These are phyloP conservation scores for Phrynocephalus versicolor DNA, from an alignment of 2,113 vertebrate species.

Conservation along the genomic window DNA sequence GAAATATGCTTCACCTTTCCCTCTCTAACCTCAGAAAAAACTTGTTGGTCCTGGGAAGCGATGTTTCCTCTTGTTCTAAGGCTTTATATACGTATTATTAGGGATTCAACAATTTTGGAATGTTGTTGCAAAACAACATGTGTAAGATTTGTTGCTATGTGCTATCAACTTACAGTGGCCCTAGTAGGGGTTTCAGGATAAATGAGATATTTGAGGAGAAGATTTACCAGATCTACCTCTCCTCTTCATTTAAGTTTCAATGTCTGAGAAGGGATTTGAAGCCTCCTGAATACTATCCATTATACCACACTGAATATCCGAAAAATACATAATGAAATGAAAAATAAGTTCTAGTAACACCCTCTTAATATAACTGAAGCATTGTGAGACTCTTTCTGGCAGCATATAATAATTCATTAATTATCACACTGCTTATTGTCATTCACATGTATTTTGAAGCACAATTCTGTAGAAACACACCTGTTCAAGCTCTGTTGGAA, in stretches of 20 bases:
- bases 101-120: not conserved
- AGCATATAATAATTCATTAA: not conserved
- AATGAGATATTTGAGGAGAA: not conserved
- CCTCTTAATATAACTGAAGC: not conserved
- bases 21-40: not conserved
- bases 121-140: too few relatives aligned
- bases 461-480: not conserved
- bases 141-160: too few relatives aligned
- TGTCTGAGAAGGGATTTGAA: too few relatives aligned
- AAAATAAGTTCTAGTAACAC: not conserved
- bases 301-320: too few relatives aligned
- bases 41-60: not conserved
- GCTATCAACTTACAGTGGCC: too few relatives aligned
- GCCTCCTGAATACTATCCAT: too few relatives aligned
- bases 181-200: too few relatives aligned
- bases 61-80: not conserved
- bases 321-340: not conserved
- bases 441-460: not conserved
- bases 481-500: constrained; percentile 6
- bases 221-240: too few relatives aligned
- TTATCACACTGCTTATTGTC: not conserved
- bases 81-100: not conserved
- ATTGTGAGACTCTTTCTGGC: not conserved
- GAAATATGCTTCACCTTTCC: too few relatives aligned
- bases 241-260: too few relatives aligned